These are phyloP conservation scores for Murina feae DNA, from an alignment of 2,113 vertebrate genomes.

Conservation along the genomic window DNA sequence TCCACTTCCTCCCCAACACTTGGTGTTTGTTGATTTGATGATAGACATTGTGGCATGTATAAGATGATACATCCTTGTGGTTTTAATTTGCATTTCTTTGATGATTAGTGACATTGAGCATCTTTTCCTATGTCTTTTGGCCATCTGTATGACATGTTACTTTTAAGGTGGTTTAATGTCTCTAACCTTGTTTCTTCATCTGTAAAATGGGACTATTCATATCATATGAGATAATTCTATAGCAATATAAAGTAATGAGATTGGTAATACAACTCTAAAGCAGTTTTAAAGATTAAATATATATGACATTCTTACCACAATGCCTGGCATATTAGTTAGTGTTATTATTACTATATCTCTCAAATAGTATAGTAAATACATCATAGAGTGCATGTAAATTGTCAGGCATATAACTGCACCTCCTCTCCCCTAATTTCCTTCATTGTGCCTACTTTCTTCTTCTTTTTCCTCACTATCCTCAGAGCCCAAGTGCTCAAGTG, in stretches of 20 bases:
- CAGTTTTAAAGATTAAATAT: not conserved
- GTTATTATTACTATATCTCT: not conserved
- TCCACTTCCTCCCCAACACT: not conserved
- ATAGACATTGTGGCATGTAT: not conserved
- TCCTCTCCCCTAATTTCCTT: not conserved
- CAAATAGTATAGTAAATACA: not conserved
- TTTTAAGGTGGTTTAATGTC: not conserved
- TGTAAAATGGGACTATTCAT: not conserved
- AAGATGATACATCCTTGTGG: not conserved
- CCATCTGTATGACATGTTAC: not conserved
- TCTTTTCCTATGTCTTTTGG: not conserved
- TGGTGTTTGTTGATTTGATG: not conserved
- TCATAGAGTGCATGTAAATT: not conserved
- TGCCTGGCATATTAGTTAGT: not conserved
- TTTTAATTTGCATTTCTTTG: not conserved
- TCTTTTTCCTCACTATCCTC: not conserved
- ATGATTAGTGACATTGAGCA: not conserved
- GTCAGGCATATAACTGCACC: not conserved
- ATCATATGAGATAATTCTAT: not conserved
- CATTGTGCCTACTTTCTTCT: not conserved
- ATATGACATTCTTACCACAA: not conserved
- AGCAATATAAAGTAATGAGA: not conserved
- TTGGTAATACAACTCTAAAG: not conserved
- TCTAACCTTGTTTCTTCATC: not conserved
- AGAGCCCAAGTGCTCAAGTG: not conserved